These are phyloP conservation scores for Tonatia bakeri DNA, from an alignment of 2,113 vertebrate species.

Conservation along the genomic window DNA sequence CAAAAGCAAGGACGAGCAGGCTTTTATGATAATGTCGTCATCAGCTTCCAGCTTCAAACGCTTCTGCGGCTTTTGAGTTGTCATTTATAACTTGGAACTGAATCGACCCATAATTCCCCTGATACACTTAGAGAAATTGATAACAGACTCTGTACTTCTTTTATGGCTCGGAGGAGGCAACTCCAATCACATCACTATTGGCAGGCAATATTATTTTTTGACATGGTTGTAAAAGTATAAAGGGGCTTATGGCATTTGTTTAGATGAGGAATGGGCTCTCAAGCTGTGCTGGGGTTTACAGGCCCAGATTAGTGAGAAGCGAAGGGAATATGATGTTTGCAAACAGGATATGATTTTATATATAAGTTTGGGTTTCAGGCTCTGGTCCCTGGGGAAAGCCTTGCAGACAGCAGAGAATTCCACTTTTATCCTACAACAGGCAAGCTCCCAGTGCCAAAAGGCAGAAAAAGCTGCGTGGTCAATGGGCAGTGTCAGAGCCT, in stretches of 20 bases:
- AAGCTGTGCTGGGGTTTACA: constrained; percentile 84
- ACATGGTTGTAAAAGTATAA: constrained; percentile 86
- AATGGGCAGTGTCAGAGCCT: constrained; percentile 68
- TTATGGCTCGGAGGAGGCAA: constrained; percentile 84
- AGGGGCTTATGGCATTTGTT: constrained; percentile 86
- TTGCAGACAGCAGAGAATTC: constrained; percentile 88
- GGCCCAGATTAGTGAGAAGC: constrained; percentile 82
- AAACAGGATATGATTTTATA: constrained; percentile 89
- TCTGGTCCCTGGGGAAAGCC: constrained; percentile 79
- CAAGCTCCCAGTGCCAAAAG: constrained; percentile 76
- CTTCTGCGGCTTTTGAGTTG: constrained; percentile 88
- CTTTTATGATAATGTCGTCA: constrained; percentile 87
- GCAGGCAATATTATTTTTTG: constrained; percentile 88
- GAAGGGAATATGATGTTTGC: constrained; percentile 85
- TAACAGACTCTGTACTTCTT: constrained; percentile 88
- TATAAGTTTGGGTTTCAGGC: constrained; percentile 84
- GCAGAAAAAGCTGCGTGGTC: constrained; percentile 72
- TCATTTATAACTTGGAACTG: constrained; percentile 93
- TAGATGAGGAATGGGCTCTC: constrained; percentile 86
- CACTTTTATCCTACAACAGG: constrained; percentile 83
- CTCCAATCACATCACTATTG: constrained; percentile 86
- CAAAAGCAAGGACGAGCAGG: constrained; percentile 84
- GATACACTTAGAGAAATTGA: constrained; percentile 90
- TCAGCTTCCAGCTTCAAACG: constrained; percentile 88
- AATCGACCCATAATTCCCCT: constrained; percentile 84